Base-by-base conservation (phyloP, 2,797 vertebrate species). In the Morelia viridis region DNA sequence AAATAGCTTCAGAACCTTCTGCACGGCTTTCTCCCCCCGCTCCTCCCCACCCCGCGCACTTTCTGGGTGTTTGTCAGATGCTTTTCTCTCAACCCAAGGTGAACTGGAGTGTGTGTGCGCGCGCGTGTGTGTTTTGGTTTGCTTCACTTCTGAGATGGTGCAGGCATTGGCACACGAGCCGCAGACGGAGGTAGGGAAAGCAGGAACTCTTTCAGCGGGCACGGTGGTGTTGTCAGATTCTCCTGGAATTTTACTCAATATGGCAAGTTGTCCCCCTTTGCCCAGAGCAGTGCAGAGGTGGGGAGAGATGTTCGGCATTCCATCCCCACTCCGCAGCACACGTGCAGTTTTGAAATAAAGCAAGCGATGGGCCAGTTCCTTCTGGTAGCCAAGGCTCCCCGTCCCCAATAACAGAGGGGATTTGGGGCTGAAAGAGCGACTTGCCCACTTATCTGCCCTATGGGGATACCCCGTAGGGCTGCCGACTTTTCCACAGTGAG, bases 221-320 rank as follows among this genome's bases (percentile, higher is more conserved):
- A 94, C 91, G 62, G 94, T 96, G 97, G 97, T 96, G 97, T 98
- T 98, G 98, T 98, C 96, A 68, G 97, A 97, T 98, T 98, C 98
- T 98, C 98, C 98, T 97, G 98, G n/a, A 97, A 98, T 98, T 99
- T 99, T 98, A 99, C 99, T 99, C 98, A 98, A 99, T 99, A 99
- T 99, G 99, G 99, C 98, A 98, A 99, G 98, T 97, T 98, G 98
- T 98, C 98, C 98, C 97, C 96, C 97, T 98, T 98, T 98, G 97
- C 97, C 95, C 96, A 71, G 35, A 10, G 87, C 61, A 85, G 86
- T 56, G 85, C 91, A 93, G 94, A 91, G 94, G 93, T 94, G 94
- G 95, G 90, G 94, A 92, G 92, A 96, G 95, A 95, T 95, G 94
- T 95, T 85, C 92, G 94, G 94, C 96, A 94, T 95, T 96, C 95